Evolutionary conservation across 1,140 invertebrate species (phyloP).

Genomic region (Drosophila fuyamai): DNA sequence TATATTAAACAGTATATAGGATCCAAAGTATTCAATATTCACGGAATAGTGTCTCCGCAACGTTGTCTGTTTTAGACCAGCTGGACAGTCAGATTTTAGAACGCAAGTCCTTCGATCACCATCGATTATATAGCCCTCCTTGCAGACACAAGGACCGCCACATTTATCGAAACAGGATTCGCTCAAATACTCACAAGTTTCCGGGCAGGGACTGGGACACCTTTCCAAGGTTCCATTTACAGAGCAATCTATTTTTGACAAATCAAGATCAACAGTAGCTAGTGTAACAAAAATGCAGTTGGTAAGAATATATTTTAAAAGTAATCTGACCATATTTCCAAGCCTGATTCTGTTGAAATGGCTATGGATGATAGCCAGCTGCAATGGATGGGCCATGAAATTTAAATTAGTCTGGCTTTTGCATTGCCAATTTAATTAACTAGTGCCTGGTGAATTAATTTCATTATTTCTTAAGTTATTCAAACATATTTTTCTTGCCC

Average conservation of each 20-base stretch:
- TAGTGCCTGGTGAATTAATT: background rate
- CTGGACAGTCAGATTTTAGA: too few relatives aligned
- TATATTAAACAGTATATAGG: conserved; percentile 7
- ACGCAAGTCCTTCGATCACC: conserved; percentile 1
- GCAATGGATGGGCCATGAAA: background rate
- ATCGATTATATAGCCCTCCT: conserved; percentile 11
- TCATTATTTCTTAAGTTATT: background rate
- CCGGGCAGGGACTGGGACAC: conserved; percentile 16
- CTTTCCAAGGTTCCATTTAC: conserved; percentile 11
- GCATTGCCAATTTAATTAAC: background rate
- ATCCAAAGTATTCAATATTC: conserved; percentile 27
- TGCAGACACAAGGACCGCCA: conserved; percentile 25
- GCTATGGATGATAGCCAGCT: accelerated
- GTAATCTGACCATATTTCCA: background rate
- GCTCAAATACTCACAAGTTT: conserved; percentile 28
- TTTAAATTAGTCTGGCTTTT: background rate
- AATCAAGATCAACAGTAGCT: background rate
- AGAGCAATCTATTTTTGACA: background rate
- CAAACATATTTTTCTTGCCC: background rate
- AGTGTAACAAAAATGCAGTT: background rate
- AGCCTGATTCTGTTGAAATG: background rate
- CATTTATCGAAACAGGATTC: background rate
- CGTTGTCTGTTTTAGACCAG: background rate
- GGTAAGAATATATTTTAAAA: background rate
- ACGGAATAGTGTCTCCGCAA: background rate